Conservation (phyloP, 2,888 invertebrate genomes). For the Tetranychus truncatus region DNA sequence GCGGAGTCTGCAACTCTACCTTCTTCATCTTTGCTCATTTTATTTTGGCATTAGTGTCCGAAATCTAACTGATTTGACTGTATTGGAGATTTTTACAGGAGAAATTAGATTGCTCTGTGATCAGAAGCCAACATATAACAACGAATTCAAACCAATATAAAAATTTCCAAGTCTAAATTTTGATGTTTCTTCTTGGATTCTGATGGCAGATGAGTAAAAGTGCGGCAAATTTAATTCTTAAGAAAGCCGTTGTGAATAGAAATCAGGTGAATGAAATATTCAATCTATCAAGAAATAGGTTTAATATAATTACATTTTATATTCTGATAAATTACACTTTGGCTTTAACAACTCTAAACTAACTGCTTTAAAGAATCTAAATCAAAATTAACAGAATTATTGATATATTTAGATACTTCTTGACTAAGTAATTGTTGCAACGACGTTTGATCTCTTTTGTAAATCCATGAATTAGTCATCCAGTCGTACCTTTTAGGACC, state of each 20-base stretch:
- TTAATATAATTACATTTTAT: too few relatives aligned
- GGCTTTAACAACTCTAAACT: not conserved
- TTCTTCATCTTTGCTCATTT: not conserved
- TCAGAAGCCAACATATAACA: conserved; percentile 39
- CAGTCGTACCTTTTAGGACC: conserved; percentile 5
- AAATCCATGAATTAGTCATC: not conserved
- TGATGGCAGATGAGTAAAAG: conserved; percentile 30
- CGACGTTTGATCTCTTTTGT: not conserved
- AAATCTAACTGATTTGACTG: conserved; percentile 33
- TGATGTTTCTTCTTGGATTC: conserved; percentile 94
- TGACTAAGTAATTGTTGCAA: not conserved
- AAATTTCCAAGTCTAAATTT: conserved; percentile 65
- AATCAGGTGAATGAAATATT: not conserved
- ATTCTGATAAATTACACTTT: too few relatives aligned
- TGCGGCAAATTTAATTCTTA: not conserved
- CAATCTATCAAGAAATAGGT: too few relatives aligned
- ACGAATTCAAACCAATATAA: conserved; percentile 48
- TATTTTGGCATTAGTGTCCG: not conserved
- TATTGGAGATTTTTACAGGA: conserved; percentile 83
- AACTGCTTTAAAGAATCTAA: not conserved
- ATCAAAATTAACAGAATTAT: not conserved
- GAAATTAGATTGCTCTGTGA: conserved; percentile 79
- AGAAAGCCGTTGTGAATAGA: not conserved
- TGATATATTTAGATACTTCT: not conserved
- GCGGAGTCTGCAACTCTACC: not conserved